Base-by-base conservation (phyloP, 2,797 vertebrate species). In the Enteromius viviparus region DNA sequence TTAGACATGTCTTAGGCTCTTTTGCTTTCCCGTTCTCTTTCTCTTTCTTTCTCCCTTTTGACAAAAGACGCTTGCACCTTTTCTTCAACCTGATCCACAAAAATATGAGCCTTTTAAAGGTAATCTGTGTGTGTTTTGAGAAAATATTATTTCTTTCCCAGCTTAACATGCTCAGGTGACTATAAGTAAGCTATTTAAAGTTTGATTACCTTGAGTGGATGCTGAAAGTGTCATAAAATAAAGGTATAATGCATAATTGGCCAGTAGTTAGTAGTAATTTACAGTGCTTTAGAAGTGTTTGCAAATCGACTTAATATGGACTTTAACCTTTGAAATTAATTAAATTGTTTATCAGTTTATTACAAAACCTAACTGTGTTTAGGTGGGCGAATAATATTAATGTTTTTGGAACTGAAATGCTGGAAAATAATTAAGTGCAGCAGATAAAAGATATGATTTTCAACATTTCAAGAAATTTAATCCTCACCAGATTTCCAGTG, bases 1-100 rank as follows among this genome's bases (percentile, higher is more conserved):
- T 87, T 84, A 84, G 64, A 58, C 70, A 65, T 75, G 83, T 79
- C 76, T 80, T 85, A 81, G 83, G 80, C 80, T 82, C 69, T 55
- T 42, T 84, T 32, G 37, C 66, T 21, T 12, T 55, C 42, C 68
- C 34, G 26, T 40, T 55, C 51, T 55, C 66, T 71, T 65, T 78
- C 60, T 66, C 45, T 78, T 65, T 76, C 37, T 26, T 47, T 64
- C 26, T 49, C 26, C 11, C 29, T 23, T 37, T 49, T 68, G 45
- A 51, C 21, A 34, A 66, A 53, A 66, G 19, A 66, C 21, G 12
- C 14, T 66, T 66, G 62, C 60, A 79, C 32, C 29, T 68, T 66
- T 68, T 51, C 29, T 51, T 79, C 19, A 65, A 21, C 17, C 42
- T 49, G 15, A 29, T 17, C 15, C 42, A 8, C 40, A 29, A 26